Evolutionary conservation across 2,113 vertebrate genomes (phyloP).

Genomic region (Oryzias melastigma): DNA sequence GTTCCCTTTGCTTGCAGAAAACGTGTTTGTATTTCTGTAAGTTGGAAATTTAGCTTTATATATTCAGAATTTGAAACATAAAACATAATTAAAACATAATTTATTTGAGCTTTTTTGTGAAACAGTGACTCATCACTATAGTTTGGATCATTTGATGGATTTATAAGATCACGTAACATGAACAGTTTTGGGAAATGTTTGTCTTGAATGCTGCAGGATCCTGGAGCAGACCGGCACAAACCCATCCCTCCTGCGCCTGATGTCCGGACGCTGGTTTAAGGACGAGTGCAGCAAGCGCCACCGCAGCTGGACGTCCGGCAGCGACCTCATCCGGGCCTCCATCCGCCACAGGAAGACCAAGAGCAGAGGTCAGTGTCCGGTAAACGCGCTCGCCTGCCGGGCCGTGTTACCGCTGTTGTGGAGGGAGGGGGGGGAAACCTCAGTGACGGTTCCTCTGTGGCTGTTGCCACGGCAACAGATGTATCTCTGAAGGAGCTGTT

Average conservation of each 20-base stretch:
- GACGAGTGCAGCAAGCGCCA: slow-evolving; percentile 83
- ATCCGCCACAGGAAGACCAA: slow-evolving; percentile 83
- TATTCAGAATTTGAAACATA: too few relatives aligned
- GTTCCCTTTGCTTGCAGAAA: too few relatives aligned
- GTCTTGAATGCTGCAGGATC: slow-evolving; percentile 68
- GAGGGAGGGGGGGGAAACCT: slow-evolving; percentile 17
- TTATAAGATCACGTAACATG: too few relatives aligned
- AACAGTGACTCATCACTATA: too few relatives aligned
- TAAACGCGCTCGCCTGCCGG: background rate
- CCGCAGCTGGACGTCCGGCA: slow-evolving; percentile 65
- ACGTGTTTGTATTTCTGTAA: too few relatives aligned
- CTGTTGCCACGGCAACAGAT: slow-evolving; percentile 57
- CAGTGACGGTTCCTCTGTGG: slow-evolving; percentile 21
- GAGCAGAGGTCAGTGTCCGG: slow-evolving; percentile 75
- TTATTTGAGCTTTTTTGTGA: too few relatives aligned
- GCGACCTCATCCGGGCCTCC: slow-evolving; percentile 86
- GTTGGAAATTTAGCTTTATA: too few relatives aligned
- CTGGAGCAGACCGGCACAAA: slow-evolving; percentile 81
- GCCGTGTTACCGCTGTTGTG: background rate
- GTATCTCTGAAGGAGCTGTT: slow-evolving; percentile 56
- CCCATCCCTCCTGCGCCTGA: slow-evolving; percentile 73
- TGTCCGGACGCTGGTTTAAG: slow-evolving; percentile 89
- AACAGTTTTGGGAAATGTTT: too few relatives aligned
- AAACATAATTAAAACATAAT: too few relatives aligned
- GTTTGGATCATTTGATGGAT: too few relatives aligned